Conservation (phyloP, 2,797 vertebrate genomes). For the Hephaestus fuliginosus region DNA sequence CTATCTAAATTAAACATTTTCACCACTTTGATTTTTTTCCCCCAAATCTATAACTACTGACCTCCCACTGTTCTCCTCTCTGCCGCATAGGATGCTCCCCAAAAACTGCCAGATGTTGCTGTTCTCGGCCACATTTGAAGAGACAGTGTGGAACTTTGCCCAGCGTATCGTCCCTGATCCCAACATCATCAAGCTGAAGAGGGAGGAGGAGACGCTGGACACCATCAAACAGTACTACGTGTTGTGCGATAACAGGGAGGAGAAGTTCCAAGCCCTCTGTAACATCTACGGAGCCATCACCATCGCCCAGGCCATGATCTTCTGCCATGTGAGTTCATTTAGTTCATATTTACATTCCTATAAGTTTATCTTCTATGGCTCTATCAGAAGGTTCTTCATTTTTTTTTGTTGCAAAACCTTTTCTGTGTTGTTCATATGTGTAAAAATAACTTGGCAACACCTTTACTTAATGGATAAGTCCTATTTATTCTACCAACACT, state of each 20-base stretch:
- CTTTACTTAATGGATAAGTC: background rate
- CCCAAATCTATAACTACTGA: too few relatives aligned
- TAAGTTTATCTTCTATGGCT: background rate
- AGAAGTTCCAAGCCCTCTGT: constrained; percentile 96
- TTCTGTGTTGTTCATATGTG: background rate
- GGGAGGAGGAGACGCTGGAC: constrained; percentile 97
- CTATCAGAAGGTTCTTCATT: background rate
- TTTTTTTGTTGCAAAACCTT: background rate
- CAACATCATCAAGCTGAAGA: constrained; percentile 97
- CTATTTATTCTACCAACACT: background rate
- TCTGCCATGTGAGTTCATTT: constrained; percentile 93
- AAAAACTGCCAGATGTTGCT: constrained; percentile 96
- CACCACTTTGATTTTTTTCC: background rate
- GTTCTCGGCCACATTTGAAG: constrained; percentile 98
- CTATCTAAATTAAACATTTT: background rate
- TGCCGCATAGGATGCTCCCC: constrained; percentile 90
- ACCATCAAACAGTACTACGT: constrained; percentile 99
- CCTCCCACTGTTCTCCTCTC: background rate
- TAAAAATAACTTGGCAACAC: constrained; percentile 3
- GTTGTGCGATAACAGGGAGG: constrained; percentile 92
- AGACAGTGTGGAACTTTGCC: constrained; percentile 96
- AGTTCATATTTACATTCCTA: background rate
- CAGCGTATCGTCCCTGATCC: constrained; percentile 96
- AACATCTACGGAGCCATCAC: constrained; percentile 98
- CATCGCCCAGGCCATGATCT: constrained; percentile 99